These are phyloP conservation scores for Scomber colias DNA, from an alignment of 2,113 vertebrate genomes.

Conservation along the genomic window DNA sequence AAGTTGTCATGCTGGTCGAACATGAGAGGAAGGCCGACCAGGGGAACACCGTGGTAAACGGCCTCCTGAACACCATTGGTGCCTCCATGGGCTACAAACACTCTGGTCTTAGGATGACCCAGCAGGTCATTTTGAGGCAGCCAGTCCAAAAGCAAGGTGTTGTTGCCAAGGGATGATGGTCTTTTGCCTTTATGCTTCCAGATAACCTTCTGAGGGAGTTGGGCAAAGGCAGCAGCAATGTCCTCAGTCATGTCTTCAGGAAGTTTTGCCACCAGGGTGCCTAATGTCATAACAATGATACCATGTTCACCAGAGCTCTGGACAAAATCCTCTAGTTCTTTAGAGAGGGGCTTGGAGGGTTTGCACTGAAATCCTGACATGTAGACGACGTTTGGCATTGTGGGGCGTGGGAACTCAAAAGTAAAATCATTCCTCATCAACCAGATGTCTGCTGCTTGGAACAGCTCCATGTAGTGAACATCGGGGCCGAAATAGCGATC, in stretches of 20 bases:
- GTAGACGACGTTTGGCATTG: constrained; percentile 76
- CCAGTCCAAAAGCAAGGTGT: constrained; percentile 71
- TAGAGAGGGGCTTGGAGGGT: constrained; percentile 67
- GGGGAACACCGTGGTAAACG: constrained; percentile 69
- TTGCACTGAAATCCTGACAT: constrained; percentile 80
- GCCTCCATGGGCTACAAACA: constrained; percentile 78
- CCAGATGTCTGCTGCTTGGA: constrained; percentile 77
- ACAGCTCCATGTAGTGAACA: constrained; percentile 74
- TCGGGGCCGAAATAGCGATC: constrained; percentile 64
- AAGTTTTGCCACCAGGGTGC: constrained; percentile 68
- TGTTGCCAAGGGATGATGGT: constrained; percentile 68
- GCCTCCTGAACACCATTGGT: constrained; percentile 78
- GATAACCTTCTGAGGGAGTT: constrained; percentile 75
- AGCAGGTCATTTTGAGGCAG: constrained; percentile 77
- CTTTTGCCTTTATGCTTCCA: constrained; percentile 71
- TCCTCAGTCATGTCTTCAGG: constrained; percentile 65
- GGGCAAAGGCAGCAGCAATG: constrained; percentile 70
- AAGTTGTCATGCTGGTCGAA: constrained; percentile 76
- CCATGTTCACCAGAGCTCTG: constrained; percentile 75
- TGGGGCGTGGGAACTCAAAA: constrained; percentile 77
- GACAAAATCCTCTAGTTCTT: constrained; percentile 71
- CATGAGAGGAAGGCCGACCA: constrained; percentile 74
- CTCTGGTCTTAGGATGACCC: constrained; percentile 70
- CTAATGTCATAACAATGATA: constrained; percentile 73
- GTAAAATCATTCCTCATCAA: constrained; percentile 78